These are phyloP conservation scores for Apotomis turbidana DNA, from an alignment of 2,888 invertebrate genomes.

Conservation along the genomic window DNA sequence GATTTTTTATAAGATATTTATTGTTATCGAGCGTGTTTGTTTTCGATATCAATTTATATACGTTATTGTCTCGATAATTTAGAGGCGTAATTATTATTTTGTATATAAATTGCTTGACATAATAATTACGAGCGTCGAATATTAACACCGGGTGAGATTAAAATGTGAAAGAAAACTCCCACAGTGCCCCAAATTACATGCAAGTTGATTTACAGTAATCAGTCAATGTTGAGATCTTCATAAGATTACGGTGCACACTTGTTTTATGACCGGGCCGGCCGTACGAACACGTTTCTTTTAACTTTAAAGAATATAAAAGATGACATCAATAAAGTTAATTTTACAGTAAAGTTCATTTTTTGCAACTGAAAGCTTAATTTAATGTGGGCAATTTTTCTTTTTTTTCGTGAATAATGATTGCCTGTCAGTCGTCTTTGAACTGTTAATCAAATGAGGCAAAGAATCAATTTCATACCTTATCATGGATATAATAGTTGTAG, in stretches of 20 bases:
- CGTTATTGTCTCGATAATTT: slow-evolving; percentile 41
- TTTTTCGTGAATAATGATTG: neutral
- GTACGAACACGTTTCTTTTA: slow-evolving; percentile 28
- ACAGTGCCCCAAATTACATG: slow-evolving; percentile 58
- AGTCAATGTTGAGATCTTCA: slow-evolving; percentile 67
- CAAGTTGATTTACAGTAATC: slow-evolving; percentile 62
- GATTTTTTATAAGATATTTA: slow-evolving; percentile 15
- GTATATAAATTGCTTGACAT: slow-evolving; percentile 53
- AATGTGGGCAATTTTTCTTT: neutral
- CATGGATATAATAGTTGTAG: too few species aligned
- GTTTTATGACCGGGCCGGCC: slow-evolving; percentile 55
- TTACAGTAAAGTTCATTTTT: slow-evolving; percentile 23
- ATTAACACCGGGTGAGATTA: slow-evolving; percentile 41
- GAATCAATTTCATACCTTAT: too few species aligned
- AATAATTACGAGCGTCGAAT: slow-evolving; percentile 51
- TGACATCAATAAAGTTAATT: slow-evolving; percentile 35
- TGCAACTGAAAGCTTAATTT: slow-evolving; percentile 8
- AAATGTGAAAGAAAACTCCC: slow-evolving; percentile 49
- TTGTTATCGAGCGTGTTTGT: slow-evolving; percentile 35
- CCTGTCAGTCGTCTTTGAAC: neutral
- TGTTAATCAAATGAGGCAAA: neutral
- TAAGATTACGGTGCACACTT: slow-evolving; percentile 55
- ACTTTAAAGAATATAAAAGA: slow-evolving; percentile 29
- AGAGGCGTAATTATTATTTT: slow-evolving; percentile 48
- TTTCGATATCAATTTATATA: slow-evolving; percentile 46